Conservation (phyloP, 2,888 invertebrate genomes). For the Tenthredo scrophulariae region DNA sequence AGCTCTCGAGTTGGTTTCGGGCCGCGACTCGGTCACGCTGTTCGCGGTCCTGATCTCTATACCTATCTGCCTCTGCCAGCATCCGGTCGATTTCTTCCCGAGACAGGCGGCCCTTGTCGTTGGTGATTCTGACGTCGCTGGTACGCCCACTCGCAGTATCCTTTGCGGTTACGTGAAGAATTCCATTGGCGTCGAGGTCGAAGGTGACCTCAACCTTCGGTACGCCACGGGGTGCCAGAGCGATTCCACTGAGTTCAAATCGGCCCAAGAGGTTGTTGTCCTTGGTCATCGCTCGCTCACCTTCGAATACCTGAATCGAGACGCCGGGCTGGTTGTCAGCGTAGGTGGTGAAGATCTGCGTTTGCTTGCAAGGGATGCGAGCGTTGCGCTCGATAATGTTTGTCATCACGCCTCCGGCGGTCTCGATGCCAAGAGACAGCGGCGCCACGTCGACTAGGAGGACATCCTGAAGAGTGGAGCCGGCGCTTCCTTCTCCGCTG, state of each 20-base stretch:
- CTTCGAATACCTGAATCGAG: constrained; percentile 95
- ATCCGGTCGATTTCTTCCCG: constrained; percentile 91
- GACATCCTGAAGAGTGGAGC: constrained; percentile 93
- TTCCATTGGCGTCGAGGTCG: constrained; percentile 96
- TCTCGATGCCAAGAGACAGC: constrained; percentile 94
- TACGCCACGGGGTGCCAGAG: constrained; percentile 94
- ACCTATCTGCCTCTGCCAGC: constrained; percentile 87
- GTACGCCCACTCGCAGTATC: constrained; percentile 77
- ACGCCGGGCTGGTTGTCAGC: constrained; percentile 99
- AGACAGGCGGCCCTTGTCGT: constrained; percentile 89
- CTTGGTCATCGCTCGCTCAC: constrained; percentile 96
- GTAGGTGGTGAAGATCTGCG: constrained; percentile 97
- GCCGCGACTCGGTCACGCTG: constrained; percentile 85
- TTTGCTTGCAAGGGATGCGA: constrained; percentile 97
- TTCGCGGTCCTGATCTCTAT: constrained; percentile 86
- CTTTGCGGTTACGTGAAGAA: constrained; percentile 81
- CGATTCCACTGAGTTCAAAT: constrained; percentile 97
- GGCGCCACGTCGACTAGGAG: constrained; percentile 95
- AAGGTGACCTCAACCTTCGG: constrained; percentile 94
- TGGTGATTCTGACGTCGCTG: constrained; percentile 90
- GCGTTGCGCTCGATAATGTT: constrained; percentile 98
- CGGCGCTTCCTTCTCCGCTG: constrained; percentile 89
- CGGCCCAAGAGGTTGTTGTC: constrained; percentile 97
- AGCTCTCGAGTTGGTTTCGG: constrained; percentile 87
- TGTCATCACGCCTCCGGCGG: constrained; percentile 97